These are phyloP conservation scores for Premnoplex brunnescens DNA, from an alignment of 2,797 vertebrate species.

Conservation along the genomic window DNA sequence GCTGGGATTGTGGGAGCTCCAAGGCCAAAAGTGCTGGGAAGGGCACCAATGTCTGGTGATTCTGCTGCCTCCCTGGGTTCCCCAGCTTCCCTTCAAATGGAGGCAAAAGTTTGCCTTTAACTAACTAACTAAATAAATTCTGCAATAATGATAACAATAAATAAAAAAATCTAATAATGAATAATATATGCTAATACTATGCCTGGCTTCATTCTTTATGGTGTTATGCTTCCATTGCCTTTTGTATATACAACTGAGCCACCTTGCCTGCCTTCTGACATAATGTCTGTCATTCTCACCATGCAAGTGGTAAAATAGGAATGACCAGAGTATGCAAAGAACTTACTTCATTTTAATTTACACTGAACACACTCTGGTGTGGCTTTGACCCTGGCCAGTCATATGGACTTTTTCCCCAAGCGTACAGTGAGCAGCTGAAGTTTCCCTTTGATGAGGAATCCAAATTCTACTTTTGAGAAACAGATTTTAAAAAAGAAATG, in stretches of 20 bases:
- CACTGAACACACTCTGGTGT: not conserved
- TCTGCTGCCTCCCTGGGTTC: not conserved
- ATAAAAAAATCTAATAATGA: not conserved
- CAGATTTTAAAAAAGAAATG: accelerated
- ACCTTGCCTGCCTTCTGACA: not conserved
- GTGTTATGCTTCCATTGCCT: not conserved
- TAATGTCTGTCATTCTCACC: not conserved
- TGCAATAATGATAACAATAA: not conserved
- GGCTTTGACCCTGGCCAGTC: not conserved
- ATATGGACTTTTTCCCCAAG: not conserved
- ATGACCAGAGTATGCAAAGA: not conserved
- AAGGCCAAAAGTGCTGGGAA: not conserved
- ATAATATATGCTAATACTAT: not conserved
- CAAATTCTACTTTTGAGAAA: not conserved
- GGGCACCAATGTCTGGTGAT: not conserved
- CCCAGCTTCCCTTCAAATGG: not conserved
- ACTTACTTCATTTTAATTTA: not conserved
- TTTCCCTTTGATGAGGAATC: not conserved
- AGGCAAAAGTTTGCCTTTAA: not conserved
- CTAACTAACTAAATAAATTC: not conserved
- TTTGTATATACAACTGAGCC: not conserved
- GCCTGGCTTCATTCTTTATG: not conserved
- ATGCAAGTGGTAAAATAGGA: not conserved
- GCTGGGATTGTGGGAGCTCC: not conserved
- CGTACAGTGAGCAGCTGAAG: not conserved